A percentile compares a stretch with the other conserved stretches of the same genome.
Evolutionary conservation across 92 coral and sea anemone species (phyloP).

Genomic region (Parazoanthus darwini): DNA sequence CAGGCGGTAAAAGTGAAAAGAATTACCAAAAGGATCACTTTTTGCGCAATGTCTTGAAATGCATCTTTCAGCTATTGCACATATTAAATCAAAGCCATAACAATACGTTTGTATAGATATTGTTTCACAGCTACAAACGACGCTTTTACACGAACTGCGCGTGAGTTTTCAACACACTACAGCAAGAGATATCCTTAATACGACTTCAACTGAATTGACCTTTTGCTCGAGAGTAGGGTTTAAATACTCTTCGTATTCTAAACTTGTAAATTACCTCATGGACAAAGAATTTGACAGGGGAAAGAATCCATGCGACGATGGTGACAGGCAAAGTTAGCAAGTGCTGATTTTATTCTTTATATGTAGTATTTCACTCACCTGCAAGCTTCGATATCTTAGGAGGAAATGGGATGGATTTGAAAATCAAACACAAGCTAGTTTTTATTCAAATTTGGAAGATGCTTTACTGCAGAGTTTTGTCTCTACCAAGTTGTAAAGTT

Average conservation of each 20-base stretch:
- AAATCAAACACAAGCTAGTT: neutral
- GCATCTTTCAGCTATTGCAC: neutral
- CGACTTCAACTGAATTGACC: neutral
- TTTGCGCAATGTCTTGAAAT: neutral
- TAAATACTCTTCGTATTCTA: neutral
- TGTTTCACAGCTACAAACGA: neutral
- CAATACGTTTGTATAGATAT: neutral
- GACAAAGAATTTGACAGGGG: conserved; percentile 30
- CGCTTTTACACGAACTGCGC: neutral
- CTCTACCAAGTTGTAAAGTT: neutral
- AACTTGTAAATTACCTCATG: conserved; percentile 32
- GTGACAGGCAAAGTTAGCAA: neutral
- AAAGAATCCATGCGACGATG: neutral
- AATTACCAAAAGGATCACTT: neutral
- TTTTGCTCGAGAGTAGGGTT: neutral
- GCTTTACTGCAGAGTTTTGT: neutral
- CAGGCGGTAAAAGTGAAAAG: conserved; percentile 3
- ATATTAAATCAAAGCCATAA: neutral
- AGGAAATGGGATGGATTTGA: neutral
- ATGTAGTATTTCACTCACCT: too few species aligned
- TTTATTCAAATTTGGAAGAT: neutral
- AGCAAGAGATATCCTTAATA: neutral
- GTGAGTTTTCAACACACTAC: neutral
- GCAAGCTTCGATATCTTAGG: neutral
- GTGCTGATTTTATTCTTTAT: neutral